Evolutionary conservation across 2,888 invertebrate species (phyloP).

Genomic region (Heliconius ethilla): DNA sequence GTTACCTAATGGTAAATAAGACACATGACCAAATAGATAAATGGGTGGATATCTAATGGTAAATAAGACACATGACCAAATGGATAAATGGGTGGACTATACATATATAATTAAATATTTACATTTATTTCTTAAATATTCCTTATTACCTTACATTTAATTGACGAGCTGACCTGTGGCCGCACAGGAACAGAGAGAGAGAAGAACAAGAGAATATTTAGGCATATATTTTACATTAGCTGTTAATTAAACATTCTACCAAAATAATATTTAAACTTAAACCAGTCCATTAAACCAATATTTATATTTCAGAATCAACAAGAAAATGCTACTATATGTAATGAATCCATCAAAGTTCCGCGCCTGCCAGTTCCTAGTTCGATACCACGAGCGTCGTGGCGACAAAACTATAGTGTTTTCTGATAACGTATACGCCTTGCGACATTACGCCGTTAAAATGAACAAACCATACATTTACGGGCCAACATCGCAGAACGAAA

Average conservation of each 20-base stretch:
- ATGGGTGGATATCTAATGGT: too few relatives aligned
- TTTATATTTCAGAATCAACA: slow-evolving; percentile 85
- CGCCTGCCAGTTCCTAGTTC: slow-evolving; percentile 96
- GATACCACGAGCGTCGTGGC: slow-evolving; percentile 94
- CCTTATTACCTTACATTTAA: not conserved
- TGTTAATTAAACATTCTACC: not conserved
- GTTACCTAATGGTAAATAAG: too few relatives aligned
- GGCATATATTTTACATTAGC: not conserved
- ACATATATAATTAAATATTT: too few relatives aligned
- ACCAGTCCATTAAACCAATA: not conserved
- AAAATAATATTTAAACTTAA: not conserved
- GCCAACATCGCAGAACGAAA: slow-evolving; percentile 96
- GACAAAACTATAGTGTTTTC: slow-evolving; percentile 99
- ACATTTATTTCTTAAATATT: not conserved
- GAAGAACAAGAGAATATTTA: not conserved
- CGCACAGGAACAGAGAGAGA: not conserved
- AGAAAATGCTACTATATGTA: slow-evolving; percentile 95
- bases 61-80: too few relatives aligned
- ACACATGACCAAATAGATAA: too few relatives aligned
- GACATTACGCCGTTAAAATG: slow-evolving; percentile 98
- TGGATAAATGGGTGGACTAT: too few relatives aligned
- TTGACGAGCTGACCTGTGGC: not conserved
- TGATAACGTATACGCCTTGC: slow-evolving; percentile 98
- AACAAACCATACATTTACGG: slow-evolving; percentile 99
- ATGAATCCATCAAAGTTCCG: slow-evolving; percentile 99